Evolutionary conservation across 2,888 invertebrate species (phyloP), one percentile per base, ranked within the genome.

Genomic region (Acanthosepion esculentum): DNA sequence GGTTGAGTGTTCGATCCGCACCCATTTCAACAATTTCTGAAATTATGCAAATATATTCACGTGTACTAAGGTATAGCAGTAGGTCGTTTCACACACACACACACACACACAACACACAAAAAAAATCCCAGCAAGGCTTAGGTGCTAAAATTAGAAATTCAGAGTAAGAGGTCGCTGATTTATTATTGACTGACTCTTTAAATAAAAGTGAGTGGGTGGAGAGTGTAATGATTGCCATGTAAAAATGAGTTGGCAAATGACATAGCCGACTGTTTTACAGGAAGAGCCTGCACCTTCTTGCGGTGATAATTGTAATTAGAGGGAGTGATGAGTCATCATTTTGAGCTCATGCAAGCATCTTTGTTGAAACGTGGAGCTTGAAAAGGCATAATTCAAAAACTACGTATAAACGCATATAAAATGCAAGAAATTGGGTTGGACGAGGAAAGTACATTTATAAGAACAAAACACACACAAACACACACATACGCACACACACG

Each of bases 61-160:
- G 18, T 3, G 15, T 78, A 12, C n/a, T n/a, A n/a, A n/a, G 18
- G n/a, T n/a, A n/a, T 5, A n/a, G 5, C 3, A 78, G 33, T 15
- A n/a, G n/a, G 8, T 18, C 8, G 41, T 41, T 41, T 41, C 41
- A 41, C 41, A 41, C n/a, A 41, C 41, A 41, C 1, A 41, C 2
- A 41, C 1, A 41, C 2, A 41, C 1, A 41, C 0, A 41, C 1
- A 2, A 41, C 0, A 41, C 1, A 2, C 2, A 41, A 2, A 41
- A 41, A 41, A 41, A 41, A 41, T 41, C 41, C 41, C 41, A 41
- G 41, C 5, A 78, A 33, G n/a, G n/a, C n/a, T 7, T 3, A 23
- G 59, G 0, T 33, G 78, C n/a, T n/a, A 78, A 8, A 78, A 78
- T 78, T 78, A 33, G 78, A 18, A 18, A 78, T 15, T 78, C 6